Base-by-base conservation (phyloP, 2,888 invertebrate genomes). In the Drosophila anomelani region DNA sequence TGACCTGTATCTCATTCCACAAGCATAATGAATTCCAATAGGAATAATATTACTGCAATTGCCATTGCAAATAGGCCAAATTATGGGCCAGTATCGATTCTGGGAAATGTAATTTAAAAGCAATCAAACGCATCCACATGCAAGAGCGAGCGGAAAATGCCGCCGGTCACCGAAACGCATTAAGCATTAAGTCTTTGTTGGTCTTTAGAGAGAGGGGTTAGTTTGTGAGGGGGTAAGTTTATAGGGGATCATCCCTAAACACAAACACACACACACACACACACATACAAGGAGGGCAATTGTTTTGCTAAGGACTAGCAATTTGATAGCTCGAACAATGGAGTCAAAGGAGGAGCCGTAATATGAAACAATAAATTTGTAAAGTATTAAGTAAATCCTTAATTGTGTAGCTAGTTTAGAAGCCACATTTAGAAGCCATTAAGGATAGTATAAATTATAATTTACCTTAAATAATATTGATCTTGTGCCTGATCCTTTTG, bases 51-150 rank as follows among this genome's bases (percentile, higher is more conserved):
- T 43, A 58, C 47, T 46, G 44, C 56, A 47, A 64, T 56, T 69
- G 29, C 49, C 46, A 69, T 66, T 61, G 54, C 49, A 70, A 29
- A 58, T 51, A 58, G 58, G 67, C 63, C 76, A 58, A 80, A 73
- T 76, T 70, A 61, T 57, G 29, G 54, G 46, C 67, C 64, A 23
- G 32, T n/a, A 26, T 36, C 47, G 69, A 51, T 66, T 41, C 29
- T 46, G 46, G 32, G 70, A 75, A 79, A 85, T 85, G 71, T 77
- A 81, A 85, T 83, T 77, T 77, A 79, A 85, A 81, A 71, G 67
- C 88, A 85, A 79, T 83, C 82, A 85, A 85, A 75, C 41, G 82
- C 87, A 82, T 72, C 67, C 76, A 63, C 68, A 81, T 82, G 79
- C 81, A 79, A 81, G 75, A 78, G 29, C 54, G 72, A 59, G 49